These are phyloP conservation scores for Gryllus longicercus DNA, from an alignment of 2,888 invertebrate species.

Conservation along the genomic window DNA sequence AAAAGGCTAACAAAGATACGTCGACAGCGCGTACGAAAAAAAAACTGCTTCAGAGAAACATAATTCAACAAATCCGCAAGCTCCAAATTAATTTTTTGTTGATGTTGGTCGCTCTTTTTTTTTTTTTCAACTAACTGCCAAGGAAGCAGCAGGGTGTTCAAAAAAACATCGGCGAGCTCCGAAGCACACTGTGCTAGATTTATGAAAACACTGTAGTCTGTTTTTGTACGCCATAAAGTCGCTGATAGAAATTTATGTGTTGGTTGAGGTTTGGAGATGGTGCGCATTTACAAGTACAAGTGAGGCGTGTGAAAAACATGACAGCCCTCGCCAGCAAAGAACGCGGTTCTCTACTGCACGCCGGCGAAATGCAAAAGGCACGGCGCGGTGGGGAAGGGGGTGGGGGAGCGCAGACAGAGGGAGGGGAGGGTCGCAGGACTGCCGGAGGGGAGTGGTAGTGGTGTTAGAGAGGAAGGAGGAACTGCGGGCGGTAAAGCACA, in stretches of 20 bases:
- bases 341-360: not conserved
- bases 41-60: not conserved
- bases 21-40: constrained; percentile 6
- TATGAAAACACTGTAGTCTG: constrained; percentile 17
- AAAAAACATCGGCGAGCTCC: constrained; percentile 6
- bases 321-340: not conserved
- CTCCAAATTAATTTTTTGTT: not conserved
- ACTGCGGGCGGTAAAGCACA: not conserved
- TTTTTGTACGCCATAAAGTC: constrained; percentile 9
- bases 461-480: too few relatives aligned
- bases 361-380: constrained; percentile 9
- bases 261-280: constrained; percentile 11
- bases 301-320: constrained; percentile 10
- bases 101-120: not conserved
- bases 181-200: not conserved
- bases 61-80: constrained; percentile 3
- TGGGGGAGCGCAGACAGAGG: not conserved
- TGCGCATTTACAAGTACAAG: constrained; percentile 11
- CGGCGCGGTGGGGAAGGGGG: not conserved
- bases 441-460: not conserved
- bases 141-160: not conserved
- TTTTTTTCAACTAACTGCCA: constrained; percentile 10
- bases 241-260: constrained; percentile 8
- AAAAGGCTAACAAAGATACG: not conserved
- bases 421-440: not conserved